Conservation (phyloP, 2,888 invertebrate species). For the Thecocarcelia acutangulata region DNA sequence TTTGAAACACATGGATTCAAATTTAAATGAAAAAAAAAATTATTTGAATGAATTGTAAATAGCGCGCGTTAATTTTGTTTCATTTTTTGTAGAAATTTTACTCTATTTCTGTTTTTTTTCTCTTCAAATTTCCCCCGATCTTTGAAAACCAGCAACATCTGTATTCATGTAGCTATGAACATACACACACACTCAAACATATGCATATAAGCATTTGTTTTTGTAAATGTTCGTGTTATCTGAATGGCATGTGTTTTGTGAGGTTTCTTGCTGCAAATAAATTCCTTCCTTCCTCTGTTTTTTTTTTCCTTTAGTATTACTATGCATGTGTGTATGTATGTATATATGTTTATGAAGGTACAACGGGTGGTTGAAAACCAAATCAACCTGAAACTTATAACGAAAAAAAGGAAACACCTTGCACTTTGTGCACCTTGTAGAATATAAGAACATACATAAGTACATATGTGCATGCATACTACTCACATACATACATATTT, state of each 20-base stretch:
- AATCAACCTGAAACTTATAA: constrained; percentile 2
- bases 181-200: too few species aligned
- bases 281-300: constrained; percentile 58
- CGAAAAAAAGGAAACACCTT: constrained; percentile 43
- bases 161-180: constrained; percentile 33
- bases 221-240: constrained; percentile 21
- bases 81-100: constrained; percentile 42
- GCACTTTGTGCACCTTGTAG: constrained; percentile 36
- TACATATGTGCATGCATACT: too few species aligned
- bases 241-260: constrained; percentile 49
- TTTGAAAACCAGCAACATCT: constrained; percentile 43
- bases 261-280: constrained; percentile 48
- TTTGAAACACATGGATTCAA: neutral
- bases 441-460: neutral
- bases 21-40: neutral
- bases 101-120: constrained; percentile 24
- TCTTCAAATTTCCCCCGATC: neutral
- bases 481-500: too few species aligned
- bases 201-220: neutral
- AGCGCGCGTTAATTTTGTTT: constrained; percentile 43
- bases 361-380: constrained; percentile 61
- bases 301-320: constrained; percentile 1
- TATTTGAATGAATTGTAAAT: constrained; percentile 53
- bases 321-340: too few species aligned
- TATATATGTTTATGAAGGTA: too few species aligned